Conservation (phyloP, 2,113 vertebrate genomes). For the Gavia stellata region DNA sequence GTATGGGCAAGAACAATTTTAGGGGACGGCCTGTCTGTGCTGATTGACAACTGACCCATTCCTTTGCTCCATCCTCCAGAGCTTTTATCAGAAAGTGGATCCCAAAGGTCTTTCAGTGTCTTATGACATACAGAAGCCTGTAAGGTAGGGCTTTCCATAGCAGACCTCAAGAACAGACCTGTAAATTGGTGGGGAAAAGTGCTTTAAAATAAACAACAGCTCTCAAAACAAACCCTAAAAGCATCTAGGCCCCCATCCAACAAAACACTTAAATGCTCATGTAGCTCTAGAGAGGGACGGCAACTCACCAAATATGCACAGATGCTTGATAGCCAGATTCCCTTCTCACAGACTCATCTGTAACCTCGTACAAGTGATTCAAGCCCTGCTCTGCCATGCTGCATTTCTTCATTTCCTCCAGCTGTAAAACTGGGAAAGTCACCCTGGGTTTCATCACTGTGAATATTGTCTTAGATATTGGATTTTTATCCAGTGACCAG, state of each 20-base stretch:
- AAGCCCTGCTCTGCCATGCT: background rate
- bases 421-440: conserved; percentile 4
- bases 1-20: background rate
- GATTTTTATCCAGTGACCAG: background rate
- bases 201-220: conserved; percentile 48
- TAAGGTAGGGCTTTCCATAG: background rate
- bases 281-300: conserved; percentile 8
- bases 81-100: background rate
- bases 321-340: background rate
- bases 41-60: background rate
- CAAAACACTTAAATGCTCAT: conserved; percentile 49
- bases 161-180: background rate
- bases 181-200: background rate
- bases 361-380: background rate
- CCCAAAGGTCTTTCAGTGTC: background rate
- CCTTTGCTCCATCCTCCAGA: background rate
- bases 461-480: background rate
- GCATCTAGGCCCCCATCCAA: conserved; percentile 51
- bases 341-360: background rate
- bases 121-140: background rate
- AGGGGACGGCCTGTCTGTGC: background rate
- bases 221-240: conserved; percentile 53
- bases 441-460: background rate
- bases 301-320: conserved; percentile 19
- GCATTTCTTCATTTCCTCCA: background rate